These are phyloP conservation scores for Rotaria magnacalcarata DNA, from an alignment of 2,888 invertebrate genomes.

Conservation along the genomic window DNA sequence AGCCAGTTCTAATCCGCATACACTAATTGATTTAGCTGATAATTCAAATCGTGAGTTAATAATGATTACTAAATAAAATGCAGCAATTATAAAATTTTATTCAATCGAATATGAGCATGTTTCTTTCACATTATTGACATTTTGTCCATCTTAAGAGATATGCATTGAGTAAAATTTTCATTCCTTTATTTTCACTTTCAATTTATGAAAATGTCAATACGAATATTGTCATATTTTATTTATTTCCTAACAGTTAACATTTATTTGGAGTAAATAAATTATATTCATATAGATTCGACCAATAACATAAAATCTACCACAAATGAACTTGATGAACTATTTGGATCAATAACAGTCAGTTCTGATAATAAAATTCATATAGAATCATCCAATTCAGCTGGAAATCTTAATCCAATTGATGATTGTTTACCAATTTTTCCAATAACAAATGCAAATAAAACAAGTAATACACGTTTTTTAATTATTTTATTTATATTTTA, in stretches of 20 bases:
- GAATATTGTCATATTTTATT: too few relatives aligned
- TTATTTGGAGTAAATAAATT: too few relatives aligned
- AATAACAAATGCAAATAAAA: not conserved
- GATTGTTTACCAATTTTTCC: constrained; percentile 1
- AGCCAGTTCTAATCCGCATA: not conserved
- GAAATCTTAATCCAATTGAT: not conserved
- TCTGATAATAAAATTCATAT: not conserved
- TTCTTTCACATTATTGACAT: too few relatives aligned
- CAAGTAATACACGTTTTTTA: not conserved
- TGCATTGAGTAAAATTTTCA: too few relatives aligned
- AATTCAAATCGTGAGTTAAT: not conserved
- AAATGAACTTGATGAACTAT: not conserved
- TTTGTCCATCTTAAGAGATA: too few relatives aligned
- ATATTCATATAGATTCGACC: not conserved
- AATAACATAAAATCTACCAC: not conserved
- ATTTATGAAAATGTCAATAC: too few relatives aligned
- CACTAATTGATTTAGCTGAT: not conserved
- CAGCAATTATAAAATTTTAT: too few relatives aligned
- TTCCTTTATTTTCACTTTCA: too few relatives aligned
- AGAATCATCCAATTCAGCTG: not conserved
- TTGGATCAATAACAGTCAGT: not conserved
- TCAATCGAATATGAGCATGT: too few relatives aligned
- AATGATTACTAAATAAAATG: not conserved
- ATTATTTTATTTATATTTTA: not conserved
- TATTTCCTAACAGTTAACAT: too few relatives aligned